Evolutionary conservation across 2,797 vertebrate species (phyloP).

Genomic region (Microctenopoma stevenorrisi): DNA sequence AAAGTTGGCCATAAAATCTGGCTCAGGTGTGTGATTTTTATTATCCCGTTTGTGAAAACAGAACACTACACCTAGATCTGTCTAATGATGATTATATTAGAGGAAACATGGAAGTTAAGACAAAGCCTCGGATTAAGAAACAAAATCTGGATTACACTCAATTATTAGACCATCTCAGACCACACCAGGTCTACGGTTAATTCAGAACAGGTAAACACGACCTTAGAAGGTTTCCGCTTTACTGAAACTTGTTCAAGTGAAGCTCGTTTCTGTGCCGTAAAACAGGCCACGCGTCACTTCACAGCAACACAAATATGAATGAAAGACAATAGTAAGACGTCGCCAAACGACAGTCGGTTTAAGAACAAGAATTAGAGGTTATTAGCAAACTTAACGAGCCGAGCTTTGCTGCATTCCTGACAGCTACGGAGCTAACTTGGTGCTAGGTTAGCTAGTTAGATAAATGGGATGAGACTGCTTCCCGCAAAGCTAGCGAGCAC

Average conservation of each 20-base stretch:
- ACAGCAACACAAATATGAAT: background rate
- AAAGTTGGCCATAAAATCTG: too few species aligned
- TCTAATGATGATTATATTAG: too few species aligned
- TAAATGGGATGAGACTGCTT: conserved; percentile 51
- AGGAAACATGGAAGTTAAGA: too few species aligned
- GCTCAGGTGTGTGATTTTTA: too few species aligned
- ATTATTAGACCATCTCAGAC: too few species aligned
- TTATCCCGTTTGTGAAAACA: too few species aligned
- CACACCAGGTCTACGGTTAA: too few species aligned
- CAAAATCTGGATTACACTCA: too few species aligned
- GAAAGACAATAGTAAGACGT: background rate
- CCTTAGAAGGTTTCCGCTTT: too few species aligned
- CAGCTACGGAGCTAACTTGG: conserved; percentile 8
- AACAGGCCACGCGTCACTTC: background rate
- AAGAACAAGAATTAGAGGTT: rapidly evolving
- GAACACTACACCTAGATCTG: too few species aligned
- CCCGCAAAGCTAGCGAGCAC: conserved; percentile 27
- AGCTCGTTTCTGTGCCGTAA: background rate
- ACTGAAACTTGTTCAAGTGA: background rate
- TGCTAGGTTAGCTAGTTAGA: conserved; percentile 33
- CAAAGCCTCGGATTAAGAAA: too few species aligned
- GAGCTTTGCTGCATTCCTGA: background rate
- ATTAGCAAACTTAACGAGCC: rapidly evolving
- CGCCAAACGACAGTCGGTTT: background rate
- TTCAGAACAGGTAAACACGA: too few species aligned